Conservation (phyloP, 2,797 vertebrate species). For the Oceanodroma leucorhoa region DNA sequence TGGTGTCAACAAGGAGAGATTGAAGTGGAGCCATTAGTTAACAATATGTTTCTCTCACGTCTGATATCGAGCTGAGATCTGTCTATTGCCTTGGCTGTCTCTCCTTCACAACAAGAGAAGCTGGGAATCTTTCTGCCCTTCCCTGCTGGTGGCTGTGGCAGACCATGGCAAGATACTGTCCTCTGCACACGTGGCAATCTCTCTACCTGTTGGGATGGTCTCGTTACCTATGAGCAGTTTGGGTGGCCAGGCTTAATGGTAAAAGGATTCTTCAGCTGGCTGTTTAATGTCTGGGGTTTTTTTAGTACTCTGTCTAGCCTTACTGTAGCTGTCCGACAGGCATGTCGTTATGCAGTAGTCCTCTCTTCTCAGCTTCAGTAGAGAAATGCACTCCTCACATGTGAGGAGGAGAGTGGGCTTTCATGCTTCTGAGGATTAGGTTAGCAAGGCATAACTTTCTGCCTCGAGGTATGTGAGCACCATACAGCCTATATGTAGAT, state of each 20-base stretch:
- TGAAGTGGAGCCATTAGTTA: neutral
- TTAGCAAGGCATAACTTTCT: neutral
- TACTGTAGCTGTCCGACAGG: neutral
- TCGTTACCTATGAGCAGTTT: neutral
- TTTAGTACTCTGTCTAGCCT: constrained; percentile 39
- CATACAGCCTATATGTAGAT: neutral
- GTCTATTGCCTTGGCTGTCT: neutral
- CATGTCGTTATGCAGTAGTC: neutral
- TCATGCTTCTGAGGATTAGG: neutral
- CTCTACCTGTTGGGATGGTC: neutral
- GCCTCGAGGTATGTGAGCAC: neutral
- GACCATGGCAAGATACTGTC: neutral
- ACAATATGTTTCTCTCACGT: neutral
- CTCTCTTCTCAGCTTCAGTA: neutral
- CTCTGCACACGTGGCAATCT: neutral
- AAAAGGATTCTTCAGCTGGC: neutral
- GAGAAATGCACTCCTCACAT: neutral
- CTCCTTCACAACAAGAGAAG: neutral
- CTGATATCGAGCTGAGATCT: neutral
- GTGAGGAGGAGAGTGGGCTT: neutral
- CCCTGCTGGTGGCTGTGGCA: neutral
- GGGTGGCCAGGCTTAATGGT: constrained; percentile 30
- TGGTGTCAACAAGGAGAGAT: neutral
- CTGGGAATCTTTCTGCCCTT: neutral
- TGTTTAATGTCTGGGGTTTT: neutral